Conservation (phyloP, 1,140 invertebrate species). For the Drosophila lacteicornis region DNA sequence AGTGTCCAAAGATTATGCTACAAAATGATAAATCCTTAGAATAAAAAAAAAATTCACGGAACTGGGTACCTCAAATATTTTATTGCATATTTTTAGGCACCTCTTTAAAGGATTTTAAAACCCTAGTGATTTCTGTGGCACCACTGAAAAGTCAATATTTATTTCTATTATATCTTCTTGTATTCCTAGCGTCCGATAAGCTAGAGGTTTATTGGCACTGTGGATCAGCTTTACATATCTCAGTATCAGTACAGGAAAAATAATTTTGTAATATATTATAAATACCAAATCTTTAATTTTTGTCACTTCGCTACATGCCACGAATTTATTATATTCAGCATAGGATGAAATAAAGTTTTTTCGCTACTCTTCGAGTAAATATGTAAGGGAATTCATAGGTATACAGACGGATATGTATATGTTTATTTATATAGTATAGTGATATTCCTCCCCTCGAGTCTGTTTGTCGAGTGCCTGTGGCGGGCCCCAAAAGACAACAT, state of each 20-base stretch:
- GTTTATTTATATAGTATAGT: constrained; percentile 28
- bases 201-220: background rate
- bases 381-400: constrained; percentile 23
- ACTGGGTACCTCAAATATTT: no score
- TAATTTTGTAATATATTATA: background rate
- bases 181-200: background rate
- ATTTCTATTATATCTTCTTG: background rate
- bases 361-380: constrained; percentile 37
- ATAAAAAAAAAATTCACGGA: no score
- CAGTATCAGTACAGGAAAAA: background rate
- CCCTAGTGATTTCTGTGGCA: no score
- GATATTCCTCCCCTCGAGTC: constrained; percentile 8
- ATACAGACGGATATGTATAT: constrained; percentile 22
- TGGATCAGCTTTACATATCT: background rate
- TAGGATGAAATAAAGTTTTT: constrained; percentile 14
- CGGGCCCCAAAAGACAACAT: constrained; percentile 52
- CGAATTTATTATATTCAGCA: constrained; percentile 5
- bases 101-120: no score
- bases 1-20: no score
- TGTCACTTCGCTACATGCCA: background rate
- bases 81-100: no score
- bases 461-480: constrained; percentile 35
- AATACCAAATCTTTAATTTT: no score
- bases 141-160: background rate
- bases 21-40: no score